A percentile compares a stretch with the other conserved stretches of the same genome.
Conservation (phyloP, 2,797 vertebrate species). For the Octomys mimax region DNA sequence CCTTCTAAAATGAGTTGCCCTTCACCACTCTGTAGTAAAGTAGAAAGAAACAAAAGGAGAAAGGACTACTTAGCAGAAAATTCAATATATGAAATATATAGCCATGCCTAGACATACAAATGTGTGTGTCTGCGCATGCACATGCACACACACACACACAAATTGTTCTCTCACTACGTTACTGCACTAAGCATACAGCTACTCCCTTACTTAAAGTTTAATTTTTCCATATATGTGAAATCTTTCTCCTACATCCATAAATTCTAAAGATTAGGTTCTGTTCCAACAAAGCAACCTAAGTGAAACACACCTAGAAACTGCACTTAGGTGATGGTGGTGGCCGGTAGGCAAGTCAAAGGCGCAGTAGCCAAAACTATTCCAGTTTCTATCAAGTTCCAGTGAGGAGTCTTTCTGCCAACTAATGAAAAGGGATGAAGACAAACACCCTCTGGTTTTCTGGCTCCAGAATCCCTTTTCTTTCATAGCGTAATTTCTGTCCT, state of each 20-base stretch:
- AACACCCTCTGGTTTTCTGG: not conserved
- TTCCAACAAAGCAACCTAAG: not conserved
- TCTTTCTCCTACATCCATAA: not conserved
- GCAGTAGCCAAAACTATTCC: not conserved
- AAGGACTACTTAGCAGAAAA: not conserved
- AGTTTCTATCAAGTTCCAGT: not conserved
- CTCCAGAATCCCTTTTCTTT: not conserved
- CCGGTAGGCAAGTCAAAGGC: not conserved
- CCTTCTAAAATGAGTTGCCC: not conserved
- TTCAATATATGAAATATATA: not conserved
- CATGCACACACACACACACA: not conserved
- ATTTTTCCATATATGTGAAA: not conserved
- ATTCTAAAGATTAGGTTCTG: not conserved
- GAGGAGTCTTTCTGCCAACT: not conserved
- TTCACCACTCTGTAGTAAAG: not conserved
- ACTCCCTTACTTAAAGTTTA: not conserved
- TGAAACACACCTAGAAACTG: not conserved
- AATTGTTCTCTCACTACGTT: not conserved
- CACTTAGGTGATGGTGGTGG: not conserved
- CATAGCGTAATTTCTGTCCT: not conserved
- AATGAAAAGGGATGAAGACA: not conserved
- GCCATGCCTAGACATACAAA: not conserved
- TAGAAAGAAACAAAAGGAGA: not conserved
- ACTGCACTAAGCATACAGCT: not conserved
- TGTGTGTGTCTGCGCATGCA: too few species aligned